Percentiles rank a stretch among this genome's conserved stretches.
phyloP scores from a whole-genome alignment of 2,113 vertebrate genomes.

The Seriola rivoliana region DNA sequence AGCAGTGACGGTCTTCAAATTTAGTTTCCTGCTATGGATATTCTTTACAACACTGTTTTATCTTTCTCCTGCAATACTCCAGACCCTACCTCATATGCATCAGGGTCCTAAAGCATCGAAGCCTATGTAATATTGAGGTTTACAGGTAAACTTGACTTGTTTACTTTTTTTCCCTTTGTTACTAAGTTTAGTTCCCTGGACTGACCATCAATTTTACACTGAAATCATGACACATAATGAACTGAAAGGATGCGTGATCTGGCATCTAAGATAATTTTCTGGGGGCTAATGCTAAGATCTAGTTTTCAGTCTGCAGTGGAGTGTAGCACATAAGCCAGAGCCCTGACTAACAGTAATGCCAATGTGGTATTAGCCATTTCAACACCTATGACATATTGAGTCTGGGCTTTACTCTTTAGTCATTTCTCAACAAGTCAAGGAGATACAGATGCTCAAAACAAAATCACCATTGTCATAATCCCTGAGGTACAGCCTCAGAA shows the following conservation, averaged over 20 bases:
- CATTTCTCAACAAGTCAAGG: constrained; percentile 62
- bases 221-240: neutral
- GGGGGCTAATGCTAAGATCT: neutral
- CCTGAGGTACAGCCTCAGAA: constrained; percentile 17
- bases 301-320: constrained; percentile 12
- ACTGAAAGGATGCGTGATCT: constrained; percentile 18
- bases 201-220: neutral
- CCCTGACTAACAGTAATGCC: constrained; percentile 38
- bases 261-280: constrained; percentile 8
- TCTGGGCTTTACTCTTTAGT: constrained; percentile 53
- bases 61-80: no score
- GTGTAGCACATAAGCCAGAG: constrained; percentile 25
- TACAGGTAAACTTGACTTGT: neutral
- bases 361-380: constrained; percentile 57
- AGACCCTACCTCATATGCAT: no score
- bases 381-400: constrained; percentile 73
- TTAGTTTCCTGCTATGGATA: no score
- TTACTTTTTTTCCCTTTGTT: neutral
- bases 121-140: neutral
- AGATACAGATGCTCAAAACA: constrained; percentile 64
- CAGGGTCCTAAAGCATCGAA: no score
- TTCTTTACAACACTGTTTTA: no score
- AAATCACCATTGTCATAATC: constrained; percentile 66
- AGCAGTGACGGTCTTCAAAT: no score
- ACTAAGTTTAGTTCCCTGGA: neutral